A percentile compares a stretch with the other conserved stretches of the same genome.
phyloP scores from a whole-genome alignment of 23 tunicate genomes.

The Botrylloides violaceus region DNA sequence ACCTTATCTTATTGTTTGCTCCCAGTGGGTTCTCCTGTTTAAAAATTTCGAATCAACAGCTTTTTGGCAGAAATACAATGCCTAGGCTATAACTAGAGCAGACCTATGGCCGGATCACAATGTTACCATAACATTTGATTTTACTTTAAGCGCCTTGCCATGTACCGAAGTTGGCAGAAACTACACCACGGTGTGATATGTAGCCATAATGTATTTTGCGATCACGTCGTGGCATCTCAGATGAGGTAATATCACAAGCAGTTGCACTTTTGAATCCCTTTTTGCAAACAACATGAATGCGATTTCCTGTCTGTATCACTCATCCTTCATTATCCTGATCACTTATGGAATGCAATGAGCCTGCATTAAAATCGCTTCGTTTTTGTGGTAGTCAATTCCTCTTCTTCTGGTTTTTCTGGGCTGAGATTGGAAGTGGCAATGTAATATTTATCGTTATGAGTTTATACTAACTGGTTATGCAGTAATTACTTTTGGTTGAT shows the following conservation, averaged over 20 bases:
- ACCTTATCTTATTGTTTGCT: too few species aligned
- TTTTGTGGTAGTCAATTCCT: conserved; percentile 11
- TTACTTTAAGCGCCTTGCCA: background rate
- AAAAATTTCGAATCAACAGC: too few species aligned
- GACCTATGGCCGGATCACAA: too few species aligned
- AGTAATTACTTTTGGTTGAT: conserved; percentile 38
- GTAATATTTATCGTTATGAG: background rate
- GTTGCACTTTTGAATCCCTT: conserved; percentile 20
- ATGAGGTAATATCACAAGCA: conserved; percentile 28
- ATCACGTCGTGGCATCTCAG: background rate
- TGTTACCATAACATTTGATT: background rate
- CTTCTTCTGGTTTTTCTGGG: conserved; percentile 9
- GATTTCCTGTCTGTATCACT: conserved; percentile 25
- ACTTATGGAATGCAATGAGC: conserved; percentile 29
- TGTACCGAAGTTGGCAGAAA: conserved; percentile 1
- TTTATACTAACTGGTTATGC: conserved; percentile 79
- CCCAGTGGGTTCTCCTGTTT: too few species aligned
- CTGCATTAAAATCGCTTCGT: conserved; percentile 16
- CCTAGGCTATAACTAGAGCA: too few species aligned
- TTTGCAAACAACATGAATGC: conserved; percentile 32
- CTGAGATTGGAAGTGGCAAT: background rate
- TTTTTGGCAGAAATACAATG: too few species aligned
- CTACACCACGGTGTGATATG: background rate
- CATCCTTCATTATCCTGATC: conserved; percentile 34
- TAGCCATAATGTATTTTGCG: background rate